Conservation (phyloP, 2,113 vertebrate genomes). For the Danio rerio region GRCz12tu NC_133192.1:17603501-17604000, state of each 20-base stretch:
- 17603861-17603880: conserved; percentile 82
- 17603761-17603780: conserved; percentile 94
- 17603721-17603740: conserved; percentile 87
- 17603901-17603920: conserved; percentile 13
- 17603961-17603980: conserved; percentile 18
- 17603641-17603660: conserved; percentile 89
- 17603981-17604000: conserved; percentile 44
- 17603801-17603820: conserved; percentile 88
- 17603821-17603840: conserved; percentile 93
- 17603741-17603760: conserved; percentile 90
- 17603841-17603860: conserved; percentile 81
- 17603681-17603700: conserved; percentile 87
- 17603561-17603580: conserved; percentile 98
- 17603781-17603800: conserved; percentile 87
- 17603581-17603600: conserved; percentile 95
- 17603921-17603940: conserved; percentile 49
- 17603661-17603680: conserved; percentile 81
- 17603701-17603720: conserved; percentile 86
- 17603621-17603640: conserved; percentile 88
- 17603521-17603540: too few species aligned
- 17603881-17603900: conserved; percentile 76
- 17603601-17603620: conserved; percentile 83
- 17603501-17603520: too few species aligned
- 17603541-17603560: conserved; percentile 95
- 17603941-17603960: conserved; percentile 5